Conservation (phyloP, 2,113 vertebrate species). For the Saccopteryx bilineata region DNA sequence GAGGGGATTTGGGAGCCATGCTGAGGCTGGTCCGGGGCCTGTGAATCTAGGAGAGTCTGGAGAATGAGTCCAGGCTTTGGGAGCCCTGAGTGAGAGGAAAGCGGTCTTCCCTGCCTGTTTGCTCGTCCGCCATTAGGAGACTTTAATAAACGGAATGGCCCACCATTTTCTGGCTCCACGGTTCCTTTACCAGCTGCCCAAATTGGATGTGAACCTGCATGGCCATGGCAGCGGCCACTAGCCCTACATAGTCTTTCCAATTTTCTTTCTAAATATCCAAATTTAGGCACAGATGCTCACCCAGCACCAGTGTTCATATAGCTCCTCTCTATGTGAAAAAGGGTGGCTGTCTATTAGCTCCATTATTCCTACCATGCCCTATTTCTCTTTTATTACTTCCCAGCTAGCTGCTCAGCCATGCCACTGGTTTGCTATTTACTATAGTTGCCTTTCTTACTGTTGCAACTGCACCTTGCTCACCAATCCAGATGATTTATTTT, state of each 20-base stretch:
- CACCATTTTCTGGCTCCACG: too few species aligned
- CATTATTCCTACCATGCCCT: accelerated
- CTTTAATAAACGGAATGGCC: too few species aligned
- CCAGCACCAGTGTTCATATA: neutral
- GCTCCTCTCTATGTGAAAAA: neutral
- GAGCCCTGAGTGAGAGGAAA: too few species aligned
- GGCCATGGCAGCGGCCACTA: too few species aligned
- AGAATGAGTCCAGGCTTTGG: too few species aligned
- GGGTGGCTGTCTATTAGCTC: neutral
- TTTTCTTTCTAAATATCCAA: neutral
- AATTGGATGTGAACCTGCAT: too few species aligned
- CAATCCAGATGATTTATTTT: neutral
- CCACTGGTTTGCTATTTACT: neutral
- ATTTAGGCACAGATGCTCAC: neutral
- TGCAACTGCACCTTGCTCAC: neutral
- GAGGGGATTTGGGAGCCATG: too few species aligned
- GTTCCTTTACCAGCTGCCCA: too few species aligned
- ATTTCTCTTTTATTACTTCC: neutral
- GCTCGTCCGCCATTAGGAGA: too few species aligned
- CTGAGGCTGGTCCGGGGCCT: too few species aligned
- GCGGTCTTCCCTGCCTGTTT: too few species aligned
- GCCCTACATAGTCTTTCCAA: neutral
- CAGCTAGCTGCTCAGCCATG: constrained; percentile 15
- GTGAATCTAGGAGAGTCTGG: too few species aligned
- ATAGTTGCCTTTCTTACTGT: neutral